Evolutionary conservation across 2,113 vertebrate species (phyloP).

Genomic region (Prionailurus viverrinus): DNA sequence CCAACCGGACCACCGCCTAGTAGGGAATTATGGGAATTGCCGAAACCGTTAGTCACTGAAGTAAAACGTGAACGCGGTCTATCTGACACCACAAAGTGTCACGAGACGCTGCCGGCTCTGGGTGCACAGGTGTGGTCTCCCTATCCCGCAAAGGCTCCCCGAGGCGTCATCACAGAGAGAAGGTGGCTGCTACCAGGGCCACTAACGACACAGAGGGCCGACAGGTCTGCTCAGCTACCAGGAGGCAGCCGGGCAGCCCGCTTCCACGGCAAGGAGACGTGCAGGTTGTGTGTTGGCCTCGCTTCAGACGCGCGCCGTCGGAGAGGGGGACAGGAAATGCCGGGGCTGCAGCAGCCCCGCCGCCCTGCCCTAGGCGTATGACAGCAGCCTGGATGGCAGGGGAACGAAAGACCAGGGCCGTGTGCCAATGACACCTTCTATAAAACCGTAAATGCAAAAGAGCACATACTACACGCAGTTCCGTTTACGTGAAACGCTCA

Average conservation of each 20-base stretch:
- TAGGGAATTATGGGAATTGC: background rate
- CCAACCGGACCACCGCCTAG: background rate
- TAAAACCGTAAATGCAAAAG: background rate
- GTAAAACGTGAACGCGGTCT: background rate
- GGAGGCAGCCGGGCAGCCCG: too few species aligned
- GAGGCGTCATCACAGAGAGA: background rate
- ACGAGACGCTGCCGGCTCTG: rapidly evolving
- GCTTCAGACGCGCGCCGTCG: background rate
- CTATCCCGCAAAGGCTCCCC: too few species aligned
- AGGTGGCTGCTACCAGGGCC: background rate
- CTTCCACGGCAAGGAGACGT: background rate
- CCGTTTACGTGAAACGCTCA: background rate
- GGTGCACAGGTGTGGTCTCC: background rate
- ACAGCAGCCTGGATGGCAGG: background rate
- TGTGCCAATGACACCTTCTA: background rate
- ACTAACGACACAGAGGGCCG: background rate
- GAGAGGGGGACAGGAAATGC: background rate
- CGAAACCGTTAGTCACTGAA: background rate
- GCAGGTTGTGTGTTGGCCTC: background rate
- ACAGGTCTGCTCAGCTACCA: background rate
- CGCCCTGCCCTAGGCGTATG: rapidly evolving
- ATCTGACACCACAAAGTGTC: background rate
- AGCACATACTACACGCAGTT: background rate
- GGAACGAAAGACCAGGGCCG: background rate
- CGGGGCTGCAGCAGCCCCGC: background rate